Evolutionary conservation across 1,140 invertebrate genomes (phyloP).

Genomic region (Microplitis demolitor): DNA sequence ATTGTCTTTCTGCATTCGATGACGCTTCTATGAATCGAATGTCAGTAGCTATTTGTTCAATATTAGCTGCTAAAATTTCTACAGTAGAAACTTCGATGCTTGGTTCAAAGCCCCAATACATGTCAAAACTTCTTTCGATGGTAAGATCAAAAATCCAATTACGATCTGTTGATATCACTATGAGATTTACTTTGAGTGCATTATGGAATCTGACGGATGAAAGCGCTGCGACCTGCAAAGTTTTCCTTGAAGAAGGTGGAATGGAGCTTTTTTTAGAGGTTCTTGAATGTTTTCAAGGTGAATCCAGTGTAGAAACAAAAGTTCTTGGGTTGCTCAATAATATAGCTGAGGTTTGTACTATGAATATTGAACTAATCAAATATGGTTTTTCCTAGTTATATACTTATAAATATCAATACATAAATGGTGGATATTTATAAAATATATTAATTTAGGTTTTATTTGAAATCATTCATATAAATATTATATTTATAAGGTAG

Average conservation of each 20-base stretch:
- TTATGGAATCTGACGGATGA: constrained; percentile 86
- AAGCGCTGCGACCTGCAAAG: constrained; percentile 73
- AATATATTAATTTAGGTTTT: too few relatives aligned
- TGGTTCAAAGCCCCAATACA: constrained; percentile 72
- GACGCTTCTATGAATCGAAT: constrained; percentile 79
- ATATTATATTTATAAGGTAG: too few relatives aligned
- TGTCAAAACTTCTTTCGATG: constrained; percentile 75
- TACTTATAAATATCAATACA: too few relatives aligned
- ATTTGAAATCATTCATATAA: too few relatives aligned
- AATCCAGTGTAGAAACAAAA: constrained; percentile 78
- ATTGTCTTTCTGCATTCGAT: constrained; percentile 75
- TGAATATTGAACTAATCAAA: too few relatives aligned
- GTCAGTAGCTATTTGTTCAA: constrained; percentile 84
- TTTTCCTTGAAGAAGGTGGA: constrained; percentile 75
- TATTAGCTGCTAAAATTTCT: constrained; percentile 74
- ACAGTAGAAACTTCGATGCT: constrained; percentile 76
- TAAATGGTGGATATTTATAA: too few relatives aligned
- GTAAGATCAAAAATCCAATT: constrained; percentile 69
- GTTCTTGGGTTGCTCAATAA: constrained; percentile 82
- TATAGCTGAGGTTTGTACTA: constrained; percentile 74
- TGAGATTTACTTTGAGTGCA: constrained; percentile 82
- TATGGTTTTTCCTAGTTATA: too few relatives aligned
- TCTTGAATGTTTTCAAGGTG: constrained; percentile 67
- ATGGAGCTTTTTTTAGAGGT: constrained; percentile 74
- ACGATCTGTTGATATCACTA: constrained; percentile 72